Conservation (phyloP, 2,888 invertebrate genomes). For the Parnassius glacialis region DNA sequence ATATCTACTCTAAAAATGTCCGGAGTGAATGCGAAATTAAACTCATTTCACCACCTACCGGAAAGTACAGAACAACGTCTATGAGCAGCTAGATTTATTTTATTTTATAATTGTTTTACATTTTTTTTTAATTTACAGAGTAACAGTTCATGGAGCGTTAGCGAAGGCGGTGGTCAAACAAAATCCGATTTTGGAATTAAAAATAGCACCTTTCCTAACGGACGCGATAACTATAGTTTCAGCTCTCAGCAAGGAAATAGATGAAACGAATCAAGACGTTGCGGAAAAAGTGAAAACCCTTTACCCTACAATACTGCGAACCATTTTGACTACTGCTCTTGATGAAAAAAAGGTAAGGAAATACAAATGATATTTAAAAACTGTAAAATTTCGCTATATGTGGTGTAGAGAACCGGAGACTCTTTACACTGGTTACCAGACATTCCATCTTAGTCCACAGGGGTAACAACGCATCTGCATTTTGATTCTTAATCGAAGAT, state of each 20-base stretch:
- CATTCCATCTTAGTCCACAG: no score
- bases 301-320: constrained; percentile 52
- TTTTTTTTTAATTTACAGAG: constrained; percentile 42
- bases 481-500: no score
- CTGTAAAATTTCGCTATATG: no score
- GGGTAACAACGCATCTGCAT: no score
- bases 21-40: no score
- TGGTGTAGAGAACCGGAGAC: no score
- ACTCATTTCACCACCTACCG: no score
- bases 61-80: no score
- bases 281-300: constrained; percentile 43
- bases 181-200: constrained; percentile 63
- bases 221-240: constrained; percentile 50
- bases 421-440: no score
- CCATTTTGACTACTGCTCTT: constrained; percentile 55
- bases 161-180: constrained; percentile 72
- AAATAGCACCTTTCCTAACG: constrained; percentile 59
- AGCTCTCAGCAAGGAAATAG: constrained; percentile 58
- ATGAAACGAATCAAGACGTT: constrained; percentile 40
- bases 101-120: neutral
- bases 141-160: constrained; percentile 68
- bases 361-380: neutral
- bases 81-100: neutral
- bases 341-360: constrained; percentile 62
- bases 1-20: no score